Evolutionary conservation across 1,140 invertebrate genomes (phyloP), one percentile per base, ranked within the genome.

Genomic region (Zophobas morio): DNA sequence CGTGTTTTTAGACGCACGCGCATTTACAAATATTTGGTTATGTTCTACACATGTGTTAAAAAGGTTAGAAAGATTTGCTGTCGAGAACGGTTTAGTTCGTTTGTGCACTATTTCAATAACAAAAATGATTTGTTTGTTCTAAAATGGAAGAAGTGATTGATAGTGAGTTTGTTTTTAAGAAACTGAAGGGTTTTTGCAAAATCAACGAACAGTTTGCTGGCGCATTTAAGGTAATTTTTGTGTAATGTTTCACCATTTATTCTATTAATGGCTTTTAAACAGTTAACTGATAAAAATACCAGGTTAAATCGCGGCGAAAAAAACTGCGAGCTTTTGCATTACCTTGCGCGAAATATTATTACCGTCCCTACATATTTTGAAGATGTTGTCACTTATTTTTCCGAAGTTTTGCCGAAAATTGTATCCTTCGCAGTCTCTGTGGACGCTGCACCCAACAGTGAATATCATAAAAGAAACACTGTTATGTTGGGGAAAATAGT

Each of bases 181-280:
- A 80, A 76, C 40, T 82, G 35, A 33, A 75, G 20, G 60, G 60
- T 49, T 82, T 82, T 76, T 51, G 73, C 56, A 74, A 78, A 75
- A 78, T 81, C 63, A 82, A 82, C 46, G 79, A 81, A 51, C 80
- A 82, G 47, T 81, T 82, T 70, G n/a, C 20, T 8, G 76, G 78
- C 53, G 36, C 37, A 51, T 80, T 82, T 40, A 78, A 82, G 72
- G 80, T 81, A 77, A 80, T 6, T 51, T n/a, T 2, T 74, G 5
- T 47, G 6, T 5, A 46, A 36, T 47, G 2, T 33, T 56, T 39
- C 35, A 2, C 32, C 6, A 33, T 56, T 56, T 60, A 35, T 3
- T 39, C 6, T 60, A 60, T 37, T 60, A 53, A n/a, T 60, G 37
- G 47, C 20, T 70, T 71, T 54, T 74, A 60, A 63, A 47, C 56